Conservation (phyloP, 64 coral and sea anemone genomes). For the Dendrophyllia cribrosa region DNA sequence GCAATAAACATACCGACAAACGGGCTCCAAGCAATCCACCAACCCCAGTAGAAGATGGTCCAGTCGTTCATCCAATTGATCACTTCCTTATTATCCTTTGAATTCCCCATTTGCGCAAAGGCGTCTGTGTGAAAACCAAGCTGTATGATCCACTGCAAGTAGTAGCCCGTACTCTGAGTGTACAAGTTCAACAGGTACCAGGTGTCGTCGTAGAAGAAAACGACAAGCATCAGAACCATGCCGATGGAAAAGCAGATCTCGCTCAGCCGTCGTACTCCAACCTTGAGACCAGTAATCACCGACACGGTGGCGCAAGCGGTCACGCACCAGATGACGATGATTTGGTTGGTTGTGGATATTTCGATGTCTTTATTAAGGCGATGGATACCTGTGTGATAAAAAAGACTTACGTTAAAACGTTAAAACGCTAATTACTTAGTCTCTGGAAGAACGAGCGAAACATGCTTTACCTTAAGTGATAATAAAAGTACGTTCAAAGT, state of each 20-base stretch:
- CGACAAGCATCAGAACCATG: conserved; percentile 52
- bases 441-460: not conserved
- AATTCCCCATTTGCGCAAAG: conserved; percentile 50
- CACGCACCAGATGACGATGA: conserved; percentile 51
- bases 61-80: conserved; percentile 46
- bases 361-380: conserved; percentile 27
- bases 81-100: conserved; percentile 10
- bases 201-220: conserved; percentile 59
- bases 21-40: conserved; percentile 57
- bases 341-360: conserved; percentile 24
- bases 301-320: conserved; percentile 43
- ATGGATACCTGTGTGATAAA: not conserved
- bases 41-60: conserved; percentile 65
- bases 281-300: conserved; percentile 40
- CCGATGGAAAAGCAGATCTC: conserved; percentile 47
- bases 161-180: conserved; percentile 45
- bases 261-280: conserved; percentile 49
- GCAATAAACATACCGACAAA: conserved; percentile 57
- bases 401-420: not conserved
- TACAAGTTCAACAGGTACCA: conserved; percentile 54
- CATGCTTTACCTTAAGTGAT: not conserved
- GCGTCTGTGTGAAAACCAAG: conserved; percentile 51
- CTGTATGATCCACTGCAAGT: conserved; percentile 55
- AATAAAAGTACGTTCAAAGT: no score
- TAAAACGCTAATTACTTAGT: not conserved